These are phyloP conservation scores for Psittacula derbiana DNA, from an alignment of 2,797 vertebrate species.

Conservation along the genomic window DNA sequence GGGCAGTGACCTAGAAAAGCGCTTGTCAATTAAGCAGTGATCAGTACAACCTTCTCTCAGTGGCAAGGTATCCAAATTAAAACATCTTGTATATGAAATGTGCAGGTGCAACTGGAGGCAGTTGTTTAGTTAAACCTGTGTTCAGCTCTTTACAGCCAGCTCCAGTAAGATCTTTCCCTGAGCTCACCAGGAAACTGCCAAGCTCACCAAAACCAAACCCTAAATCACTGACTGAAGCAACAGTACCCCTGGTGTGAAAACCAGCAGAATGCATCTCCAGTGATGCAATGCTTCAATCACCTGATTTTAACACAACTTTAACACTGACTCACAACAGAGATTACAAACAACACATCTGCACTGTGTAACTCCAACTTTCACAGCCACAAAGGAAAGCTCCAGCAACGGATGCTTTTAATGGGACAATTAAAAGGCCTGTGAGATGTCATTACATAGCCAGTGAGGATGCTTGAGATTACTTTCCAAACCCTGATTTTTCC, in stretches of 20 bases:
- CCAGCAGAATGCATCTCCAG: background rate
- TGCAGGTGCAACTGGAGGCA: background rate
- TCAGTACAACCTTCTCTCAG: background rate
- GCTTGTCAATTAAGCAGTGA: background rate
- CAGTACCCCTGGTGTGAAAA: background rate
- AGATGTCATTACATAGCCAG: background rate
- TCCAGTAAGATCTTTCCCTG: background rate
- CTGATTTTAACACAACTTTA: background rate
- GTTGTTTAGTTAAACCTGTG: background rate
- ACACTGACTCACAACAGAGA: background rate
- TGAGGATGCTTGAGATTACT: background rate
- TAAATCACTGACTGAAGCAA: background rate
- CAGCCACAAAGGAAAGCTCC: background rate
- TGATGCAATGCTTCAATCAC: background rate
- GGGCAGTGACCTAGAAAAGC: background rate
- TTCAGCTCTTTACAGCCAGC: background rate
- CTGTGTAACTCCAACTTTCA: background rate
- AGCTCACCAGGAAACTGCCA: background rate
- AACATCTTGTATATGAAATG: background rate
- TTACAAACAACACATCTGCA: background rate
- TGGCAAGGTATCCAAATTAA: background rate
- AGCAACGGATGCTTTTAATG: background rate
- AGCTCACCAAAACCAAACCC: background rate
- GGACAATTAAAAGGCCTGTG: background rate
- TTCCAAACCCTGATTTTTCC: background rate